Conservation (phyloP, 2,888 invertebrate species). For the Apotomis capreana region DNA sequence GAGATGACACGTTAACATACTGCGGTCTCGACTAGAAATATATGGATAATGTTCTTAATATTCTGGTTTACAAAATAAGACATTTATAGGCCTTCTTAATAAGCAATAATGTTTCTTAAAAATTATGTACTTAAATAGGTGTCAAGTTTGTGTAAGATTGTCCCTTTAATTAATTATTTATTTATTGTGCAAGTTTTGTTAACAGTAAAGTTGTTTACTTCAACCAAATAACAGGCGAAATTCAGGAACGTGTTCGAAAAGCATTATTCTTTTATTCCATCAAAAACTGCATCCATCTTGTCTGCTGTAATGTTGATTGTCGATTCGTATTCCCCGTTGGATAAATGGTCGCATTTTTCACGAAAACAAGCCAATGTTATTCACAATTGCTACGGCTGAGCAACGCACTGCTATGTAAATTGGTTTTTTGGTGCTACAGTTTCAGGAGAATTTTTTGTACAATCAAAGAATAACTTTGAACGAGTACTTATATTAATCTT, state of each 20-base stretch:
- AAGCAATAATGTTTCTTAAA: too few relatives aligned
- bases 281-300: constrained; percentile 40
- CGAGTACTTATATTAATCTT: too few relatives aligned
- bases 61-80: too few relatives aligned
- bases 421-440: neutral
- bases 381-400: constrained; percentile 37
- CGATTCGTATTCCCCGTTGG: constrained; percentile 42
- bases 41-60: too few relatives aligned
- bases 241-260: constrained; percentile 11
- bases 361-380: constrained; percentile 63
- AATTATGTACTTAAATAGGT: too few relatives aligned
- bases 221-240: constrained; percentile 6
- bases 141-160: too few relatives aligned
- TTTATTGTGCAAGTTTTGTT: neutral
- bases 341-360: constrained; percentile 65
- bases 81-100: too few relatives aligned
- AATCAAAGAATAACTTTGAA: neutral
- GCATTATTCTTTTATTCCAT: constrained; percentile 29
- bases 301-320: constrained; percentile 37
- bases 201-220: neutral
- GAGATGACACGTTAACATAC: too few relatives aligned
- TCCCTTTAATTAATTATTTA: too few relatives aligned
- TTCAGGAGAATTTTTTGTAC: neutral
- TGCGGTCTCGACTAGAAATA: too few relatives aligned
- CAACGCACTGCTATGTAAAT: constrained; percentile 11